A percentile compares a stretch with the other conserved stretches of the same genome.
Conservation (phyloP, 2,888 invertebrate genomes). For the Micoletzkya japonica region DNA sequence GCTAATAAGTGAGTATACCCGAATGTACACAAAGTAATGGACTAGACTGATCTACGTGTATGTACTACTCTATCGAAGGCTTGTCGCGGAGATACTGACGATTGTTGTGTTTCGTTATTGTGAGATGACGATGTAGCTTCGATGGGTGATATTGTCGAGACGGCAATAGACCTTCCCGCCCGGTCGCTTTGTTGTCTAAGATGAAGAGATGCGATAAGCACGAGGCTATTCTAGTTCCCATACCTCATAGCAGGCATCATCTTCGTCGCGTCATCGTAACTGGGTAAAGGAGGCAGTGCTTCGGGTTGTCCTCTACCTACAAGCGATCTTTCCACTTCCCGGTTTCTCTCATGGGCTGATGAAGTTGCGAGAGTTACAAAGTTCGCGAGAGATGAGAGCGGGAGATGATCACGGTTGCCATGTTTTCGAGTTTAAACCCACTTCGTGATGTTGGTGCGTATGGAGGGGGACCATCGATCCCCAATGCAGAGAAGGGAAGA, state of each 20-base stretch:
- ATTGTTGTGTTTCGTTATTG: too few species aligned
- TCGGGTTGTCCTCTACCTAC: slow-evolving; percentile 30
- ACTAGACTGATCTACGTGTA: background rate
- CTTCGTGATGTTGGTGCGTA: slow-evolving; percentile 36
- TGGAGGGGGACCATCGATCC: slow-evolving; percentile 57
- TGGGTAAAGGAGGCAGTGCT: slow-evolving; percentile 56
- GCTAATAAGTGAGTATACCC: too few species aligned
- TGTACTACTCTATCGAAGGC: background rate
- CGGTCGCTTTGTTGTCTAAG: too few species aligned
- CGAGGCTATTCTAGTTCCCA: background rate
- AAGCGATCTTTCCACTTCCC: too few species aligned
- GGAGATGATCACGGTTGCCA: too few species aligned
- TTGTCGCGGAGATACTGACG: background rate
- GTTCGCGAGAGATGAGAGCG: too few species aligned
- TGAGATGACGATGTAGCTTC: background rate
- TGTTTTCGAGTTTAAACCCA: background rate
- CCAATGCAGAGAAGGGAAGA: slow-evolving; percentile 45
- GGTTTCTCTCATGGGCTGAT: too few species aligned
- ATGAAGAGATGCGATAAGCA: too few species aligned
- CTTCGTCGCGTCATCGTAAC: slow-evolving; percentile 62
- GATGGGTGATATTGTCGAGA: background rate
- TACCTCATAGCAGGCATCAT: slow-evolving; percentile 52
- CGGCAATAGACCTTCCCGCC: too few species aligned
- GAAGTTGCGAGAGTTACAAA: too few species aligned
- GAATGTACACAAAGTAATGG: too few species aligned